These are phyloP conservation scores for Epistrophe eligans DNA, from an alignment of 2,888 invertebrate genomes.

Conservation along the genomic window DNA sequence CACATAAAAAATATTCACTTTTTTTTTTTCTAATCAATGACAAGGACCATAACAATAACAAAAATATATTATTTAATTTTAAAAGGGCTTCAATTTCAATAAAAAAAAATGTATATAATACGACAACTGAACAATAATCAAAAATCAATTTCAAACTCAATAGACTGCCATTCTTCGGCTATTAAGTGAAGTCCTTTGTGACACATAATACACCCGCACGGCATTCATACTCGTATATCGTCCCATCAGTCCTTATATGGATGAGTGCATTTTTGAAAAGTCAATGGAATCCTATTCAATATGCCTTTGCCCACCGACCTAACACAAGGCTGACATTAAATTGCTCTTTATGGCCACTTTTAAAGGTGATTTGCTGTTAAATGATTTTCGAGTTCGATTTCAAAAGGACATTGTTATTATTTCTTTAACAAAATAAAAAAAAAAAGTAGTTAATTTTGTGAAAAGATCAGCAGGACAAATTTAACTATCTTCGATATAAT, in stretches of 20 bases:
- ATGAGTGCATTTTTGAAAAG: constrained; percentile 64
- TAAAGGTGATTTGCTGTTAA: constrained; percentile 78
- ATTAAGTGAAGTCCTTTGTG: constrained; percentile 76
- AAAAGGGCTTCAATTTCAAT: constrained; percentile 64
- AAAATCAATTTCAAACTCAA: constrained; percentile 78
- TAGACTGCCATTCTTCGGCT: constrained; percentile 77
- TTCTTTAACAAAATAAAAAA: constrained; percentile 42
- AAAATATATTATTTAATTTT: constrained; percentile 30
- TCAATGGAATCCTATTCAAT: constrained; percentile 62
- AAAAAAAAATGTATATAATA: constrained; percentile 24
- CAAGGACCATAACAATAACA: constrained; percentile 58
- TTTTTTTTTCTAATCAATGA: constrained; percentile 32
- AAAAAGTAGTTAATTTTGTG: constrained; percentile 43
- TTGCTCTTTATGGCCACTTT: constrained; percentile 77
- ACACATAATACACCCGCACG: constrained; percentile 58
- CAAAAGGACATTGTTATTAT: constrained; percentile 57
- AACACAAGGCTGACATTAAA: constrained; percentile 74
- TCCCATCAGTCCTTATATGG: constrained; percentile 30
- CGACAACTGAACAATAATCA: constrained; percentile 77
- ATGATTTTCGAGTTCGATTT: constrained; percentile 73
- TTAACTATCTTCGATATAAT: constrained; percentile 47
- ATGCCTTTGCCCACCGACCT: constrained; percentile 60
- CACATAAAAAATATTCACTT: constrained; percentile 46
- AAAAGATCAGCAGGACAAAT: constrained; percentile 73
- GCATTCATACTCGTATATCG: neutral